Evolutionary conservation across 2,113 vertebrate species (phyloP), one percentile per base, ranked within the genome.

Genomic region (Canis aureus): DNA sequence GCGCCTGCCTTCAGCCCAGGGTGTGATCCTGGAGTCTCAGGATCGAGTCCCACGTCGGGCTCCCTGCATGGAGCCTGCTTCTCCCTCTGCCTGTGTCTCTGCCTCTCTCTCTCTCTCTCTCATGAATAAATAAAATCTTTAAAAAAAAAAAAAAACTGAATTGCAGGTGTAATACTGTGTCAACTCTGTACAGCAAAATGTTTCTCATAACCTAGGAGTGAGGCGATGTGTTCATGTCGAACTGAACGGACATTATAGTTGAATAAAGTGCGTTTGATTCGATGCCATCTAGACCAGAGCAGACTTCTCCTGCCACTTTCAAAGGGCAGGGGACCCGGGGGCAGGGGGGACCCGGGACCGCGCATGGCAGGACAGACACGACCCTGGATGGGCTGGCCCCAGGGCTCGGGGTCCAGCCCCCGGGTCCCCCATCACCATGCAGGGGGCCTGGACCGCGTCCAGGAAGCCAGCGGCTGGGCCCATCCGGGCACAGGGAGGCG

Each of bases 381-480:
- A 29, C 64, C 59, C 51, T 13, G 12, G 38, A 32, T 29, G 15
- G 1, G 3, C 9, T 11, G 5, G 62, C 25, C 67, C 49, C 4
- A 16, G 27, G 16, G 67, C 67, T 67, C 29, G 7, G 29, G 67
- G 43, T 88, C 38, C 49, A 1, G 32, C 73, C 20, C 60, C 1
- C 4, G 11, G 43, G 76, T 84, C 55, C 78, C 80, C 88, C 20
- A n/a, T 89, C 53, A 29, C n/a, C n/a, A 11, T 23, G 66, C 64
- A 8, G 67, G 78, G 78, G 62, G 27, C 32, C 82, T 53, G 22
- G 7, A 15, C 62, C 0, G 59, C 25, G 13, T 92, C 87, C 96
- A 94, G 97, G 91, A 98, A 97, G 96, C 90, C 8, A 62, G 96
- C 49, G 66, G 85, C 95, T 73, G 96, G 67, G 96, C 96, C 97